These are phyloP conservation scores for Allophyes oxyacanthae DNA, from an alignment of 2,888 invertebrate genomes.

Conservation along the genomic window DNA sequence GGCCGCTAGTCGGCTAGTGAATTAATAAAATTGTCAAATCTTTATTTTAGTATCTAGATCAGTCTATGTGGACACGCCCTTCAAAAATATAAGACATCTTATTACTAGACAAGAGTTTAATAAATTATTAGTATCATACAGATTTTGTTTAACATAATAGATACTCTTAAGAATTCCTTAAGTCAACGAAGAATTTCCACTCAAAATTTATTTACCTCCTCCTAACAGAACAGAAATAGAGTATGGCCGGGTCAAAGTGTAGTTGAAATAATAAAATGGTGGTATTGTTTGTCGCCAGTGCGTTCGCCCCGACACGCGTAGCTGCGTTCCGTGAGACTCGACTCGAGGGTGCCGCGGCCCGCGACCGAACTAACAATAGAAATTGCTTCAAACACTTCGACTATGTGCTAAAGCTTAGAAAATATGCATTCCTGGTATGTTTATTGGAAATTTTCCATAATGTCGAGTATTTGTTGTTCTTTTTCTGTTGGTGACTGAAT, in stretches of 20 bases:
- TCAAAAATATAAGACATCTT: too few relatives aligned
- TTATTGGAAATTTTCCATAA: slow-evolving; percentile 33
- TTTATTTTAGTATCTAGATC: too few relatives aligned
- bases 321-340: slow-evolving; percentile 67
- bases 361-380: slow-evolving; percentile 42
- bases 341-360: slow-evolving; percentile 38
- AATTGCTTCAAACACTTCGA: slow-evolving; percentile 38
- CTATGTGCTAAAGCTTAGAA: slow-evolving; percentile 39
- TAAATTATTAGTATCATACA: too few relatives aligned
- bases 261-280: slow-evolving; percentile 62
- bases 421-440: slow-evolving; percentile 37
- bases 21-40: too few relatives aligned
- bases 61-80: too few relatives aligned
- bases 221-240: slow-evolving; percentile 17
- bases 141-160: too few relatives aligned
- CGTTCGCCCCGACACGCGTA: slow-evolving; percentile 74
- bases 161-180: too few relatives aligned
- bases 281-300: slow-evolving; percentile 69
- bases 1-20: too few relatives aligned
- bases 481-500: neutral
- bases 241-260: slow-evolving; percentile 48
- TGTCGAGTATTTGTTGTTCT: slow-evolving; percentile 9
- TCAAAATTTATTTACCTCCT: neutral
- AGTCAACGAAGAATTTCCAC: too few relatives aligned
- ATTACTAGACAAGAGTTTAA: too few relatives aligned